Percentiles rank a stretch among this genome's conserved stretches.
These are phyloP conservation scores for Muscicapa comitata DNA, from an alignment of 2,797 vertebrate species.

Conservation along the genomic window DNA sequence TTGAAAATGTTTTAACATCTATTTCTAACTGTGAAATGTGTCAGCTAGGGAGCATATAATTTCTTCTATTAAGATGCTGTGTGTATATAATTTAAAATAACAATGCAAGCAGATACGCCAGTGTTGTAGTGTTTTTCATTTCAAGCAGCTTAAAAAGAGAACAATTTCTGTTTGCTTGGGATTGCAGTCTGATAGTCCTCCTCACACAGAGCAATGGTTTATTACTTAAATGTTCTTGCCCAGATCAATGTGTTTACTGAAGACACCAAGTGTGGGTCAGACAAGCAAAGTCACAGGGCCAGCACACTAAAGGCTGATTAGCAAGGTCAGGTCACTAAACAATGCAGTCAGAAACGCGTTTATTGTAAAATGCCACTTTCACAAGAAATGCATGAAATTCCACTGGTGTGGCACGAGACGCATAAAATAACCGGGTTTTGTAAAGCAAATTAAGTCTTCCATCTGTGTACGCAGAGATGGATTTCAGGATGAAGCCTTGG, in stretches of 20 bases:
- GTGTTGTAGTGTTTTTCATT: not conserved
- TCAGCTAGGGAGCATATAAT: constrained; percentile 63
- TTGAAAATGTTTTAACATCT: constrained; percentile 71
- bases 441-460: not conserved
- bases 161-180: not conserved
- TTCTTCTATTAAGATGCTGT: constrained; percentile 41
- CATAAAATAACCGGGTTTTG: not conserved
- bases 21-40: constrained; percentile 70
- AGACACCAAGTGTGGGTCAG: not conserved
- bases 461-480: not conserved
- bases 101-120: constrained; percentile 18
- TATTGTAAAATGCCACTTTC: not conserved
- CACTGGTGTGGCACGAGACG: not conserved
- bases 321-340: not conserved
- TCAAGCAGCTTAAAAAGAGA: not conserved
- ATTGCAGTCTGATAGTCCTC: not conserved
- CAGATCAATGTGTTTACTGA: not conserved
- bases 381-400: not conserved
- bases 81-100: constrained; percentile 66
- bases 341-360: not conserved
- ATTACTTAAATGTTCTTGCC: not conserved
- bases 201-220: not conserved
- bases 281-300: not conserved
- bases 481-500: not conserved
- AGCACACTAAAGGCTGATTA: not conserved